phyloP scores from a whole-genome alignment of 1,140 invertebrate species.

The Ooceraea biroi region DNA sequence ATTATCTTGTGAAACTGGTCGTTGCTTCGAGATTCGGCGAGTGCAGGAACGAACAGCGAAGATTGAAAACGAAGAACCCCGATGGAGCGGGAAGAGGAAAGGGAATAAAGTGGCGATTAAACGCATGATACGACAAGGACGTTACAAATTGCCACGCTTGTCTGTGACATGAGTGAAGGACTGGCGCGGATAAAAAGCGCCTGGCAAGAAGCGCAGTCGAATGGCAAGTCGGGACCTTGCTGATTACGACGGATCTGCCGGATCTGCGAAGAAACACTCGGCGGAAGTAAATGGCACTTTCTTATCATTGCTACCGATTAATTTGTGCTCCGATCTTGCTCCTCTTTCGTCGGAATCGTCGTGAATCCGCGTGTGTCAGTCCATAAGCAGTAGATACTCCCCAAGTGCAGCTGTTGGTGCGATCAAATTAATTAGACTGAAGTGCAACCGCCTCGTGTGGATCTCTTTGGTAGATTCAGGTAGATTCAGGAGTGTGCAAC shows the following conservation, averaged over 20 bases:
- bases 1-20: constrained; percentile 60
- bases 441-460: background rate
- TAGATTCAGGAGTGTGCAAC: background rate
- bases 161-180: background rate
- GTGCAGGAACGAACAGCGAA: background rate
- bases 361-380: background rate
- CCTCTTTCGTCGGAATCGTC: background rate
- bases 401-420: background rate
- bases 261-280: too few relatives aligned
- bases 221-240: background rate
- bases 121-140: background rate
- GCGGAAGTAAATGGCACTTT: constrained; percentile 25
- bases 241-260: background rate
- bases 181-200: background rate
- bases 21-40: background rate
- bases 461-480: background rate
- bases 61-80: background rate
- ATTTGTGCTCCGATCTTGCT: background rate
- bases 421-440: constrained; percentile 20
- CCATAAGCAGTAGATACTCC: background rate
- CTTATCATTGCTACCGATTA: background rate
- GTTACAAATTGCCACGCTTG: constrained; percentile 30
- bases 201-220: constrained; percentile 2
- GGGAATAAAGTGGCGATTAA: constrained; percentile 13
- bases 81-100: background rate